A percentile compares a stretch with the other conserved stretches of the same genome.
These are phyloP conservation scores for Hydropotes inermis DNA, from an alignment of 2,113 vertebrate species.

Conservation along the genomic window DNA sequence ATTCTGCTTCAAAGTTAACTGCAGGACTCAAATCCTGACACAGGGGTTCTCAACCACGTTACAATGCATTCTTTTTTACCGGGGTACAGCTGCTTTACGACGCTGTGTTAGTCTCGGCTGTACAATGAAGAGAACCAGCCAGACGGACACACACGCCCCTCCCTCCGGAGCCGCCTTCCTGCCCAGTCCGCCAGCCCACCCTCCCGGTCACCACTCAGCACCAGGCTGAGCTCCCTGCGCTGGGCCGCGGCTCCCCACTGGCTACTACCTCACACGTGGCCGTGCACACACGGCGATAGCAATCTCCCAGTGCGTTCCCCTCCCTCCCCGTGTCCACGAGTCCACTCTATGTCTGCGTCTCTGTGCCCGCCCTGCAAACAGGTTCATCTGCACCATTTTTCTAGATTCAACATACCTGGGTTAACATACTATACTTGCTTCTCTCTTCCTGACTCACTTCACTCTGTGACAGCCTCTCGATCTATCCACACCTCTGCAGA, in stretches of 20 bases:
- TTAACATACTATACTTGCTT: not conserved
- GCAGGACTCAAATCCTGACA: not conserved
- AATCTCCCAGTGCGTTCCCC: not conserved
- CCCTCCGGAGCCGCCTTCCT: not conserved
- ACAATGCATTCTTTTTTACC: not conserved
- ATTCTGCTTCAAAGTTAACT: not conserved
- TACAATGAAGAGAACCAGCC: not conserved
- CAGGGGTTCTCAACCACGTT: not conserved
- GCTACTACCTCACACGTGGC: accelerated
- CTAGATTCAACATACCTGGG: not conserved
- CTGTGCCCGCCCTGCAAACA: not conserved
- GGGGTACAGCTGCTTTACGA: not conserved
- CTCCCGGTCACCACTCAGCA: not conserved
- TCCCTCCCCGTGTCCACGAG: not conserved
- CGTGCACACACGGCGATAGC: accelerated
- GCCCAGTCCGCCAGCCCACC: not conserved
- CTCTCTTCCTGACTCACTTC: not conserved
- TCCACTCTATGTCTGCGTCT: not conserved
- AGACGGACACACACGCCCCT: accelerated
- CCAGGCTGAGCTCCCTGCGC: not conserved
- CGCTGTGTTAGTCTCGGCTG: not conserved
- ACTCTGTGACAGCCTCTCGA: not conserved
- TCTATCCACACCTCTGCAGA: not conserved
- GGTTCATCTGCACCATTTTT: not conserved
- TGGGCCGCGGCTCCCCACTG: accelerated